Evolutionary conservation across 2,797 vertebrate species (phyloP).

Genomic region (Leuciscus waleckii): DNA sequence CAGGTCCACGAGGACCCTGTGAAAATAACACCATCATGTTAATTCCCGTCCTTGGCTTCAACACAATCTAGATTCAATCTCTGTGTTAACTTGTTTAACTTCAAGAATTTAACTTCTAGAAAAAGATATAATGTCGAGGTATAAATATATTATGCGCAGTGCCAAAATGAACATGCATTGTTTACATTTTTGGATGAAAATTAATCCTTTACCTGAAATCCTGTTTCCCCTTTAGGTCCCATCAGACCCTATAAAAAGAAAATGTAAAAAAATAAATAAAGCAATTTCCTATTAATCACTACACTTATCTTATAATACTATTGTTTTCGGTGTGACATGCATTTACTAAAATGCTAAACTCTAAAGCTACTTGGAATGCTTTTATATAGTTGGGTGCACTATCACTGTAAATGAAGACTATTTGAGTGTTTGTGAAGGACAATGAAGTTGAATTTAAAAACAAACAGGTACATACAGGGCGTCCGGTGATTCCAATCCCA

Average conservation of each 20-base stretch:
- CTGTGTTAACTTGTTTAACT: background rate
- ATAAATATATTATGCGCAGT: background rate
- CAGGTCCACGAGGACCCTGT: constrained; percentile 88
- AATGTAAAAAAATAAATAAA: background rate
- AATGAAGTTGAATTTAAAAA: constrained; percentile 42
- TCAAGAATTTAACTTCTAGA: background rate
- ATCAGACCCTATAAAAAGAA: constrained; percentile 82
- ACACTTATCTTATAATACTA: background rate
- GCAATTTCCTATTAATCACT: background rate
- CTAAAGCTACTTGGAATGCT: background rate
- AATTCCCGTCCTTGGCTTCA: background rate
- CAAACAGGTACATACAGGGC: constrained; percentile 81
- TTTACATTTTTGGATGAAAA: constrained; percentile 29
- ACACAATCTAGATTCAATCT: background rate
- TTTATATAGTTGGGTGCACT: background rate
- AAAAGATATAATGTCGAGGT: background rate
- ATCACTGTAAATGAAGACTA: background rate
- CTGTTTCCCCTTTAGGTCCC: constrained; percentile 87
- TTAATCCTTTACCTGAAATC: constrained; percentile 82
- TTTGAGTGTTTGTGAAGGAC: background rate
- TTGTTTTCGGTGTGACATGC: background rate
- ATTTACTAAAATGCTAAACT: background rate
- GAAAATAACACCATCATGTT: constrained; percentile 14
- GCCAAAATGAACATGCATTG: background rate
- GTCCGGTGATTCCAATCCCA: constrained; percentile 83